These are phyloP conservation scores for Botia kubotai DNA, from an alignment of 2,797 vertebrate species.

Conservation along the genomic window DNA sequence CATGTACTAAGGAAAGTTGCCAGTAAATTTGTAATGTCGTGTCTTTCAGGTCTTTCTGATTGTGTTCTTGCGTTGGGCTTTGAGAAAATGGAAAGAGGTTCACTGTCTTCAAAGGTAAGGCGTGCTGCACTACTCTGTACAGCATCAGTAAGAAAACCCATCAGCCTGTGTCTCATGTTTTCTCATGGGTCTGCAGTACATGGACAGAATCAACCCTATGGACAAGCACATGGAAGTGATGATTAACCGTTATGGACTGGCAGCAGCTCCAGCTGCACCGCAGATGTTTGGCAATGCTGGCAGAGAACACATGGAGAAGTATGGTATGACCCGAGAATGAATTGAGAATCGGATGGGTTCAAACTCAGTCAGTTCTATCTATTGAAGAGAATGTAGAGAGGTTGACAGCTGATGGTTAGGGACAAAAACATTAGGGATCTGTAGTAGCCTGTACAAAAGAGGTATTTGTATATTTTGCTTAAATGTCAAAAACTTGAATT, in stretches of 20 bases:
- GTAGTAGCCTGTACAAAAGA: too few species aligned
- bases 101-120: constrained; percentile 76
- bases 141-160: background rate
- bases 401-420: background rate
- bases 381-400: too few species aligned
- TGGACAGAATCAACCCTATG: constrained; percentile 82
- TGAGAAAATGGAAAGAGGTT: constrained; percentile 92
- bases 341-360: too few species aligned
- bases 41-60: constrained; percentile 83
- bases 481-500: too few species aligned
- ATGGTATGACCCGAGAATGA: constrained; percentile 76
- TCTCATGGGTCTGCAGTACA: constrained; percentile 71
- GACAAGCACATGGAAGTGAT: constrained; percentile 93
- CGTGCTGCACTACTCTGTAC: background rate
- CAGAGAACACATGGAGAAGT: constrained; percentile 94
- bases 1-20: too few species aligned
- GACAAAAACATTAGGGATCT: too few species aligned
- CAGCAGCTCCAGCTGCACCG: constrained; percentile 76
- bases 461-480: too few species aligned
- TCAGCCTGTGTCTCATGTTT: background rate
- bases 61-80: constrained; percentile 95
- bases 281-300: constrained; percentile 92
- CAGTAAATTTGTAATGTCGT: background rate
- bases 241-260: constrained; percentile 82
- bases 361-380: too few species aligned